Conservation (phyloP, 2,797 vertebrate genomes). For the Ciconia nigra region DNA sequence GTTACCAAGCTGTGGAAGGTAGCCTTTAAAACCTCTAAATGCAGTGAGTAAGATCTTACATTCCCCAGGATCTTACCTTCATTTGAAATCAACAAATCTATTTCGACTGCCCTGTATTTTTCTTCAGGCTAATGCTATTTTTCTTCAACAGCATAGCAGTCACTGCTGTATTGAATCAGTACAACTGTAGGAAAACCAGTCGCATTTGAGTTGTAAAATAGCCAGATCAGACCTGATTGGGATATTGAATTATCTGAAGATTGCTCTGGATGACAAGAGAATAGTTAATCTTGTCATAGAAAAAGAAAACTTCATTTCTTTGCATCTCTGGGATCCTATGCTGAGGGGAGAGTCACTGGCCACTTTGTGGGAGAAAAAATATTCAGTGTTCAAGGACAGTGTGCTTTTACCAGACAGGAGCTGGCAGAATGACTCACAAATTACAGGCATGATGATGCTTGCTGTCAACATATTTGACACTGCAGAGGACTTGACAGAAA, state of each 20-base stretch:
- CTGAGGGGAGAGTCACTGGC: not conserved
- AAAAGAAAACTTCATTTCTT: not conserved
- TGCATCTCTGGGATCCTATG: not conserved
- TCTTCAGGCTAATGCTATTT: not conserved
- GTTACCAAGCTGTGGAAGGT: not conserved
- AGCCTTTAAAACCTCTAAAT: not conserved
- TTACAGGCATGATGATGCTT: not conserved
- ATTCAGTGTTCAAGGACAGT: slow-evolving; percentile 12
- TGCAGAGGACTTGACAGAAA: not conserved
- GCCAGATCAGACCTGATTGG: not conserved
- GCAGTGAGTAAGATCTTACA: not conserved
- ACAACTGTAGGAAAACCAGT: not conserved
- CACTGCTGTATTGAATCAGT: not conserved
- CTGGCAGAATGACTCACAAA: slow-evolving; percentile 38
- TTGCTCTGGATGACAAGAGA: not conserved
- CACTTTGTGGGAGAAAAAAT: not conserved
- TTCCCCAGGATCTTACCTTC: not conserved
- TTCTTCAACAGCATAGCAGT: not conserved
- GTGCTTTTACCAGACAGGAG: not conserved
- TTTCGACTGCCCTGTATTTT: not conserved
- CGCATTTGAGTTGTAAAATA: not conserved
- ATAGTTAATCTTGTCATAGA: not conserved
- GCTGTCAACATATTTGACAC: slow-evolving; percentile 20
- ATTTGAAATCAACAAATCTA: not conserved
- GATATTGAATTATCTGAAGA: not conserved